Evolutionary conservation across 1,140 invertebrate species (phyloP).

Genomic region (Lasioglossum baleicum): DNA sequence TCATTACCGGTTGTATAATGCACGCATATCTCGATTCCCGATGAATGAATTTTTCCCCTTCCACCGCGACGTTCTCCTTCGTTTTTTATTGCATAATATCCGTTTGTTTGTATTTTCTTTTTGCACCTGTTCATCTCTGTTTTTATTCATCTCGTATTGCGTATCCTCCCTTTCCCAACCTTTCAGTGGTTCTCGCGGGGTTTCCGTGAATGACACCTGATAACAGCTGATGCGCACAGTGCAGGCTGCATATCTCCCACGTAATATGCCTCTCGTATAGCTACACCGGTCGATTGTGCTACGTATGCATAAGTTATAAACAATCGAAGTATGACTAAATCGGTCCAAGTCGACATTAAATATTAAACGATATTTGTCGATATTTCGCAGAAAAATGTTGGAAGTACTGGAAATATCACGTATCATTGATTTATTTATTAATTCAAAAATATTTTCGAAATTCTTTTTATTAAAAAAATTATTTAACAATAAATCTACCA

Average conservation of each 20-base stretch:
- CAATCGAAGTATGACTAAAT: background rate
- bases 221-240: slow-evolving; percentile 19
- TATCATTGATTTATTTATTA: no score
- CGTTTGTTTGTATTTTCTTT: background rate
- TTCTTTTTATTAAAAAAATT: no score
- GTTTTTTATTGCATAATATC: background rate
- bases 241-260: background rate
- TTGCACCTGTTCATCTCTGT: background rate
- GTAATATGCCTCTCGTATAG: background rate
- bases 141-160: background rate
- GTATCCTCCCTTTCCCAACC: background rate
- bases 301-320: background rate
- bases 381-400: no score
- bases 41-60: slow-evolving; percentile 51
- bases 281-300: background rate
- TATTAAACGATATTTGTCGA: no score
- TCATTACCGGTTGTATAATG: slow-evolving; percentile 54
- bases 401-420: no score
- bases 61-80: background rate
- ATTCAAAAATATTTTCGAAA: no score
- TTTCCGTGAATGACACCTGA: background rate
- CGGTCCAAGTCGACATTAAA: background rate
- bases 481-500: no score
- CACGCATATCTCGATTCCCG: slow-evolving; percentile 40
- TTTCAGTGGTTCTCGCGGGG: background rate